Evolutionary conservation across 2,113 vertebrate species (phyloP).

Genomic region (Onychostruthus taczanowskii): DNA sequence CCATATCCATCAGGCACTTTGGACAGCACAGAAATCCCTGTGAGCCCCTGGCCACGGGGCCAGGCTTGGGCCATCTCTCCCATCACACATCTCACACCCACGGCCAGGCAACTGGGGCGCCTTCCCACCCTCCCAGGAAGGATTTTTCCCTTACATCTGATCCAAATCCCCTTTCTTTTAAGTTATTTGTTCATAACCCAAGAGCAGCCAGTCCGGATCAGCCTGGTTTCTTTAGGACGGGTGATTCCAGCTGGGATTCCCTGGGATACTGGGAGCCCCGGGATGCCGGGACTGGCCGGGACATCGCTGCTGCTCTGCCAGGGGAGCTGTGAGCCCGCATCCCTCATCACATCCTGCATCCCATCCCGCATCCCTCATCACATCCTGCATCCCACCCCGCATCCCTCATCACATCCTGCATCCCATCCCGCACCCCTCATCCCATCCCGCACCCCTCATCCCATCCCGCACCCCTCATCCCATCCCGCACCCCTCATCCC

Average conservation of each 20-base stretch:
- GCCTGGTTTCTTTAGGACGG: accelerated
- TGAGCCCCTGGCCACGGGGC: accelerated
- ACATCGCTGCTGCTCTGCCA: accelerated
- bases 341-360: accelerated
- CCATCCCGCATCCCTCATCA: accelerated
- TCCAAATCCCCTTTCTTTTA: background rate
- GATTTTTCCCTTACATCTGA: background rate
- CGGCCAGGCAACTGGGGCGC: accelerated
- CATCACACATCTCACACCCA: accelerated
- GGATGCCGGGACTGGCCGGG: accelerated
- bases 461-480: accelerated
- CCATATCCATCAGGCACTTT: accelerated
- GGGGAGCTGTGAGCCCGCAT: background rate
- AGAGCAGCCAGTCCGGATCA: background rate
- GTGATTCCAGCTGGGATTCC: background rate
- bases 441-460: accelerated
- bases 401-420: too few species aligned
- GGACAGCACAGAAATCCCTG: background rate
- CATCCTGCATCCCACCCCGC: accelerated
- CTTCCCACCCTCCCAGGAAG: background rate
- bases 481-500: accelerated
- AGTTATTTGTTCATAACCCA: background rate
- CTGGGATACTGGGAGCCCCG: background rate
- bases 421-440: too few species aligned
- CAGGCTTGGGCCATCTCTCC: background rate